These are phyloP conservation scores for Heliconius congener DNA, from an alignment of 1,140 invertebrate genomes.

Conservation along the genomic window DNA sequence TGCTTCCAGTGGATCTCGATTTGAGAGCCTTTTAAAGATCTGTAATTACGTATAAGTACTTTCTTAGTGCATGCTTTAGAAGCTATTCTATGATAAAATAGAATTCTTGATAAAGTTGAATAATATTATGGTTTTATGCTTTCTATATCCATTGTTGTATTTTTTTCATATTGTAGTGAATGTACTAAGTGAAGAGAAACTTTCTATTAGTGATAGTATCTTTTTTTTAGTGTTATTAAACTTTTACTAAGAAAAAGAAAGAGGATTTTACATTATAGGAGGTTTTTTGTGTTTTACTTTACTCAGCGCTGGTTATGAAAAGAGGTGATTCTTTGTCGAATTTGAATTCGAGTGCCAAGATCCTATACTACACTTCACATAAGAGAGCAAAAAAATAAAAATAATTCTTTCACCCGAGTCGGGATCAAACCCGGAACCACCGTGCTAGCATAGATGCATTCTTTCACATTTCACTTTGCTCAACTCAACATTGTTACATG, in stretches of 20 bases:
- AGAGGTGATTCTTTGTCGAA: too few species aligned
- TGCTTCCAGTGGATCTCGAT: conserved; percentile 31
- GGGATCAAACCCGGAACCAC: neutral
- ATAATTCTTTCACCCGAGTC: neutral
- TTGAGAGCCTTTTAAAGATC: conserved; percentile 35
- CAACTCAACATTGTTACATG: neutral
- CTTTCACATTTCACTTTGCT: neutral
- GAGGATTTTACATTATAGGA: too few species aligned
- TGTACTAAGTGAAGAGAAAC: too few species aligned
- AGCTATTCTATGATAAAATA: conserved; percentile 7
- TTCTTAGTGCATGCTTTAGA: conserved; percentile 14
- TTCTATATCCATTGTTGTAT: too few species aligned
- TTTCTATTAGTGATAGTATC: too few species aligned
- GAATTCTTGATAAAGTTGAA: neutral
- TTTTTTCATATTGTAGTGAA: too few species aligned
- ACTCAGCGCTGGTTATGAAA: too few species aligned
- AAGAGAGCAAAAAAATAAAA: neutral
- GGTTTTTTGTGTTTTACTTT: too few species aligned
- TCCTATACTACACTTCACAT: too few species aligned
- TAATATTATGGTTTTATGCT: neutral
- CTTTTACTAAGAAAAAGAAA: too few species aligned
- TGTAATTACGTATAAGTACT: conserved; percentile 36
- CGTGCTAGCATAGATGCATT: neutral
- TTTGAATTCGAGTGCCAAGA: too few species aligned
- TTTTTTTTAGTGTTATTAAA: too few species aligned